phyloP scores from a whole-genome alignment of 2,113 vertebrate genomes.

The Misgurnus mizolepis region DNA sequence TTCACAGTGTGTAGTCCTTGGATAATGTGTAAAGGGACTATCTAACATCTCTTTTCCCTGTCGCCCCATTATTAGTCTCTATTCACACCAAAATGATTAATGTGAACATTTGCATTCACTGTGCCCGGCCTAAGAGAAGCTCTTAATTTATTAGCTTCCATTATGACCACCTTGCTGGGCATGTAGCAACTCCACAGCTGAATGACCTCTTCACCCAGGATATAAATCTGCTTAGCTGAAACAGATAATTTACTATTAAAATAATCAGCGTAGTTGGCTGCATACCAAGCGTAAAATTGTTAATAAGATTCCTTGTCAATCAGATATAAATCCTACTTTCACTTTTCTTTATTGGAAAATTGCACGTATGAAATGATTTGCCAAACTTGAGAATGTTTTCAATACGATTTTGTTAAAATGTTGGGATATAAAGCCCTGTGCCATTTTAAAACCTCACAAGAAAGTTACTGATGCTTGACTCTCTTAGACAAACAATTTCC shows the following conservation, averaged over 20 bases:
- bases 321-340: conserved; percentile 23
- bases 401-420: conserved; percentile 30
- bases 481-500: neutral
- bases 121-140: conserved; percentile 76
- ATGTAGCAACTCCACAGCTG: conserved; percentile 68
- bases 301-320: conserved; percentile 31
- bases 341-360: conserved; percentile 22
- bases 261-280: conserved; percentile 20
- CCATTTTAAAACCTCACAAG: conserved; percentile 3
- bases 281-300: neutral
- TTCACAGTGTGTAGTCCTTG: neutral
- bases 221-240: conserved; percentile 75
- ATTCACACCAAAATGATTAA: conserved; percentile 71
- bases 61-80: conserved; percentile 69
- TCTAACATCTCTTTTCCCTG: conserved; percentile 62
- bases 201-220: conserved; percentile 73
- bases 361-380: conserved; percentile 3
- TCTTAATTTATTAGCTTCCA: conserved; percentile 84
- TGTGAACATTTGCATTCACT: conserved; percentile 74
- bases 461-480: neutral
- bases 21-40: neutral
- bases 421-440: conserved; percentile 22
- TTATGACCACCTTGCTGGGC: conserved; percentile 73
- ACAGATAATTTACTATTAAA: conserved; percentile 74
- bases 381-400: neutral